Evolutionary conservation across 2,113 vertebrate species (phyloP).

Genomic region (Ivindomyrus marchei): DNA sequence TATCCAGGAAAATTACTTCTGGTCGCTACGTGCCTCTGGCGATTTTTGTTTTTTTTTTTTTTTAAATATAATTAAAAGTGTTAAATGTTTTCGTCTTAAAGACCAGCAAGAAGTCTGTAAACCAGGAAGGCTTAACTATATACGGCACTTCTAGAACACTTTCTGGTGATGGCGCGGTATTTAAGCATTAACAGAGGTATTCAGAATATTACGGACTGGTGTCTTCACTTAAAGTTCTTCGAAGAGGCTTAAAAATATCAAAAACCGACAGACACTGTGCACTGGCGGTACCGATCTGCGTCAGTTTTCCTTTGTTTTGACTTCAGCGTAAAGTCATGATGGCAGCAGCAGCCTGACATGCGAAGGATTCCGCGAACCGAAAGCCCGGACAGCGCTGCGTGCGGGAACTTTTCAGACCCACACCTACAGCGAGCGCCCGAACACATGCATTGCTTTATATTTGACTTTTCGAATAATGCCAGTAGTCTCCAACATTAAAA

Average conservation of each 20-base stretch:
- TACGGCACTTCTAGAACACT: neutral
- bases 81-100: neutral
- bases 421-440: neutral
- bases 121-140: neutral
- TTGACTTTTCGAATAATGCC: neutral
- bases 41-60: neutral
- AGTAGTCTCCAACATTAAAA: neutral
- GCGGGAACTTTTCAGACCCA: neutral
- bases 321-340: neutral
- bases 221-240: neutral
- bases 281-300: neutral
- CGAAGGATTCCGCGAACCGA: neutral
- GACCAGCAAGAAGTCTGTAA: neutral
- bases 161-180: neutral
- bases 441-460: neutral
- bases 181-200: neutral
- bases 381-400: neutral
- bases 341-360: neutral
- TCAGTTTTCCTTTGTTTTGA: neutral
- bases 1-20: conserved; percentile 35
- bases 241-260: neutral
- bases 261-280: neutral
- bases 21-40: neutral
- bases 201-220: neutral
- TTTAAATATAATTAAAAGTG: neutral